A percentile compares a stretch with the other conserved stretches of the same genome.
phyloP scores from a whole-genome alignment of 2,797 vertebrate genomes.

The Epinephelus coioides region DNA sequence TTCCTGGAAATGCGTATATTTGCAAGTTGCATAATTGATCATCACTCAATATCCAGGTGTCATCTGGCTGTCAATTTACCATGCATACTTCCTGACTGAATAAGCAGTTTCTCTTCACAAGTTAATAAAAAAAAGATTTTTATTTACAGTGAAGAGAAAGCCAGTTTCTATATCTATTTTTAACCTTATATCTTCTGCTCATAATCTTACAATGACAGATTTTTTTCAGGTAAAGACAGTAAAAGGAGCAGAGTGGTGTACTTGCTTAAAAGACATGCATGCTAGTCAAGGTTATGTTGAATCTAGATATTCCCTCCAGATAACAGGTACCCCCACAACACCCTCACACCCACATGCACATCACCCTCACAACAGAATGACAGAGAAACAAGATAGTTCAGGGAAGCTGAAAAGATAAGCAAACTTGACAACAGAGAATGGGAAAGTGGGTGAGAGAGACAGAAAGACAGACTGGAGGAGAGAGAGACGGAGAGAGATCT shows the following conservation, averaged over 20 bases:
- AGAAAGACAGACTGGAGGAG: conserved; percentile 40
- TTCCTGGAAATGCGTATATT: conserved; percentile 1
- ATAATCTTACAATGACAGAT: conserved; percentile 6
- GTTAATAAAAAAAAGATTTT: neutral
- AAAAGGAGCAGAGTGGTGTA: conserved; percentile 35
- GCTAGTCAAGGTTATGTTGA: conserved; percentile 63
- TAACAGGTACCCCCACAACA: conserved; percentile 55
- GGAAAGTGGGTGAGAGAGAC: conserved; percentile 37
- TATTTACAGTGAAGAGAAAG: conserved; percentile 2
- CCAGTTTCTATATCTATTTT: neutral
- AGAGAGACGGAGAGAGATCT: conserved; percentile 46
- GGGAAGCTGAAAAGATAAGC: conserved; percentile 66
- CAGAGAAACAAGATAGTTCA: conserved; percentile 72
- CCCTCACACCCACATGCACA: conserved; percentile 60
- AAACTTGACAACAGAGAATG: conserved; percentile 65
- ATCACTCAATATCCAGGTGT: neutral
- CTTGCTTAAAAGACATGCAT: conserved; percentile 36
- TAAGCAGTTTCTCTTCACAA: neutral
- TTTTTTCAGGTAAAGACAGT: neutral
- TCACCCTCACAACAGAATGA: conserved; percentile 60
- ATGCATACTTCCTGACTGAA: neutral
- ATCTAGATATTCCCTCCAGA: conserved; percentile 68
- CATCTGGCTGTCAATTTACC: neutral
- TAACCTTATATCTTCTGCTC: conserved; percentile 4
- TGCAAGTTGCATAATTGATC: neutral